Conservation (phyloP, 92 coral and sea anemone species). For the Parazoanthus swiftii region DNA sequence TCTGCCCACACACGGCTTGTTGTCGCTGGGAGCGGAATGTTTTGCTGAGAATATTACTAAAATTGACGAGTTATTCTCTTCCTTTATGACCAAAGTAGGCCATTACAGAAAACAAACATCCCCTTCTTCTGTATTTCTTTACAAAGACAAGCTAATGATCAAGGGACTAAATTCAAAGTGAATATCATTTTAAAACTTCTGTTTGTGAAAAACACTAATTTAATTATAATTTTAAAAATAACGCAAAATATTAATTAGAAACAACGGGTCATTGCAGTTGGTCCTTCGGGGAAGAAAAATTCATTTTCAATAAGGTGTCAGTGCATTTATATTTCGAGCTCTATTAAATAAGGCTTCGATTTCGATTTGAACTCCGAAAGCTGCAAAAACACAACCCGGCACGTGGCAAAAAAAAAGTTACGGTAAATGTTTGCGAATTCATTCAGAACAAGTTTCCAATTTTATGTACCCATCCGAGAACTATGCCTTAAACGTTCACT, state of each 20-base stretch:
- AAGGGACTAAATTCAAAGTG: not conserved
- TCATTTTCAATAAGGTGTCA: not conserved
- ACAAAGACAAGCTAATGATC: slow-evolving; percentile 16
- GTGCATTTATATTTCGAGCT: too few species aligned
- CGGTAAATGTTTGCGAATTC: not conserved
- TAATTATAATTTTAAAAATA: not conserved
- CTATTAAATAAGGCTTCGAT: not conserved
- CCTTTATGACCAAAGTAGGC: slow-evolving; percentile 18
- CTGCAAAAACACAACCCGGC: not conserved
- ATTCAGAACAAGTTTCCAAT: not conserved
- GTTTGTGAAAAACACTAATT: not conserved
- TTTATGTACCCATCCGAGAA: not conserved
- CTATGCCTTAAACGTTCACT: not conserved
- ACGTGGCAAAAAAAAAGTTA: not conserved
- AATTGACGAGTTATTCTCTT: not conserved
- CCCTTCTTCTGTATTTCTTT: not conserved
- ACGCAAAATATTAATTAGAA: not conserved
- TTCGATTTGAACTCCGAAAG: too few species aligned
- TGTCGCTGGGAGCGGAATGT: not conserved
- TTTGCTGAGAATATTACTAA: not conserved
- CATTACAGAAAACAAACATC: slow-evolving; percentile 26
- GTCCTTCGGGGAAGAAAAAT: too few species aligned
- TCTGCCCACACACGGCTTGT: not conserved
- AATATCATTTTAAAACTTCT: not conserved
- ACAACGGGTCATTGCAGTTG: not conserved